These are phyloP conservation scores for Drosophila pullipes DNA, from an alignment of 2,888 invertebrate species.

Conservation along the genomic window DNA sequence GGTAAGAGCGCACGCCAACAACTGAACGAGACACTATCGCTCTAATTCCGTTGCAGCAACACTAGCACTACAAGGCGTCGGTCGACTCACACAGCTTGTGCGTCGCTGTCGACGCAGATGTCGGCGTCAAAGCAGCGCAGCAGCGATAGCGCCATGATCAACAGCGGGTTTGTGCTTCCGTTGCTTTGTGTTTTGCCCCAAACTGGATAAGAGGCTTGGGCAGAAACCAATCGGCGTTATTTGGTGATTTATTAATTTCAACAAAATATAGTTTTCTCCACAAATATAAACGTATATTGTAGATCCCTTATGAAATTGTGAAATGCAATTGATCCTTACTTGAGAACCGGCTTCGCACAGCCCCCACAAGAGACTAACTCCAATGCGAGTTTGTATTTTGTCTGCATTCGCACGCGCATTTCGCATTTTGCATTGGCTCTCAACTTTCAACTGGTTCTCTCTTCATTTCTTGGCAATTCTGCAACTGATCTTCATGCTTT, in stretches of 20 bases:
- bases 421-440: slow-evolving; percentile 30
- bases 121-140: slow-evolving; percentile 31
- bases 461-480: slow-evolving; percentile 31
- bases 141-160: slow-evolving; percentile 51
- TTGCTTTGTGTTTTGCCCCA: slow-evolving; percentile 29
- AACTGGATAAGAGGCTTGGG: slow-evolving; percentile 52
- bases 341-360: slow-evolving; percentile 53
- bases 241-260: background rate
- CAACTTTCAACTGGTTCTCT: slow-evolving; percentile 64
- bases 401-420: slow-evolving; percentile 20
- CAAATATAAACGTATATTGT: background rate
- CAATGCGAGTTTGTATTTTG: slow-evolving; percentile 21
- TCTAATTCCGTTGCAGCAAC: slow-evolving; percentile 71
- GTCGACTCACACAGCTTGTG: slow-evolving; percentile 13
- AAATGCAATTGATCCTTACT: slow-evolving; percentile 39
- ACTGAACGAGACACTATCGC: slow-evolving; percentile 81
- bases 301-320: background rate
- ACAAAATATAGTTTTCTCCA: background rate
- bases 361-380: slow-evolving; percentile 56
- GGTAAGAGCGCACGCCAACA: slow-evolving; percentile 83
- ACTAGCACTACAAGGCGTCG: slow-evolving; percentile 45
- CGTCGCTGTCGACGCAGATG: slow-evolving; percentile 24
- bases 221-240: slow-evolving; percentile 17
- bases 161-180: slow-evolving; percentile 50
- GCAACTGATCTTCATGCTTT: slow-evolving; percentile 61